Evolutionary conservation across 2,797 vertebrate genomes (phyloP).

Genomic region (Pseudochaenichthys georgianus): DNA sequence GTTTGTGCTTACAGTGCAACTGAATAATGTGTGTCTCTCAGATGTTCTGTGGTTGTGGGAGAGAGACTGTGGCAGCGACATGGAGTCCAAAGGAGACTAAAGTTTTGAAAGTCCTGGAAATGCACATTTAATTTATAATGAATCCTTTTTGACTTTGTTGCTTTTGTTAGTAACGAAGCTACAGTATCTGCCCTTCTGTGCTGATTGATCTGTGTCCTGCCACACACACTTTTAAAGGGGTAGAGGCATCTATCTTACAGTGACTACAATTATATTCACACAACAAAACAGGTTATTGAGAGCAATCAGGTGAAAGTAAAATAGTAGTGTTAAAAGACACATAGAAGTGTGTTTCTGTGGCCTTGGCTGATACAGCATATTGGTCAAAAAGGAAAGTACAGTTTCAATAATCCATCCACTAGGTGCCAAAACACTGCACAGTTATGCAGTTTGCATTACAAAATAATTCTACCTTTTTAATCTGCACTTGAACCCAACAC

Average conservation of each 20-base stretch:
- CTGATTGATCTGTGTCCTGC: constrained; percentile 23
- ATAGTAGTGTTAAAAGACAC: not conserved
- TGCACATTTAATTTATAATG: not conserved
- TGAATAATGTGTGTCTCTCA: constrained; percentile 17
- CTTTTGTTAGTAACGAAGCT: constrained; percentile 11
- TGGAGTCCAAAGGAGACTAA: not conserved
- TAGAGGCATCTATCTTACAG: constrained; percentile 39
- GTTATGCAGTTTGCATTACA: not conserved
- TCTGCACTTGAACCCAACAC: constrained; percentile 3
- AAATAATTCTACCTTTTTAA: not conserved
- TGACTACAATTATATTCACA: constrained; percentile 27
- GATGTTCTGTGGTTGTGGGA: not conserved
- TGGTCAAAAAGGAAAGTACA: not conserved
- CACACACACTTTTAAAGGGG: constrained; percentile 11
- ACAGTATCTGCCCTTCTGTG: not conserved
- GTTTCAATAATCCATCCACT: not conserved
- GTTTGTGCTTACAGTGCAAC: constrained; percentile 14
- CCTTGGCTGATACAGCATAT: not conserved
- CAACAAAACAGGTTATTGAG: constrained; percentile 31
- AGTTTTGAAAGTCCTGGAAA: not conserved
- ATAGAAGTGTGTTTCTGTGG: not conserved
- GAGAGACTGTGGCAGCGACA: not conserved
- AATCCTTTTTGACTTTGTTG: constrained; percentile 18
- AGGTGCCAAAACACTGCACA: not conserved
- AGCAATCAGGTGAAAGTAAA: constrained; percentile 18